Conservation (phyloP, 1,140 invertebrate genomes). For the Drosophila sulfurigaster region DNA sequence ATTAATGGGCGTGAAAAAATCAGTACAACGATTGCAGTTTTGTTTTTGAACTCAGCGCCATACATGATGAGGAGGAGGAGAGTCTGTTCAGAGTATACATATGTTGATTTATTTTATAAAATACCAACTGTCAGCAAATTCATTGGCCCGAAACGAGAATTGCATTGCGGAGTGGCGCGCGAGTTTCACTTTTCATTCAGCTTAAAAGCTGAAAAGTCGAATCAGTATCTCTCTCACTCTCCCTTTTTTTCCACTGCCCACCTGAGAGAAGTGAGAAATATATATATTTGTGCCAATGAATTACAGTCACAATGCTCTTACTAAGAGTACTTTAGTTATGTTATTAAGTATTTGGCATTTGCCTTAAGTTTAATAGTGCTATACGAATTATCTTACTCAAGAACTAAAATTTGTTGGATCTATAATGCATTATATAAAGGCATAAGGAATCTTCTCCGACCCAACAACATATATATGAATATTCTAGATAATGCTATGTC, state of each 20-base stretch:
- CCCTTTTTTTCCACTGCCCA: not conserved
- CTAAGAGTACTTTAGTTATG: not conserved
- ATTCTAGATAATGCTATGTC: too few species aligned
- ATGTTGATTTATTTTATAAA: constrained; percentile 82
- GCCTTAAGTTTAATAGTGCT: too few species aligned
- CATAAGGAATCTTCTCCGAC: too few species aligned
- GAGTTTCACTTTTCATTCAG: constrained; percentile 78
- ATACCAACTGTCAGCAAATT: constrained; percentile 81
- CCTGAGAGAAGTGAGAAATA: not conserved
- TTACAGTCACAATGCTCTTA: constrained; percentile 18
- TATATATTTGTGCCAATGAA: constrained; percentile 8
- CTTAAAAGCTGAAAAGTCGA: constrained; percentile 29
- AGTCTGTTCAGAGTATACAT: constrained; percentile 19
- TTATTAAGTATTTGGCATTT: too few species aligned
- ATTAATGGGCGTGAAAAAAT: constrained; percentile 82
- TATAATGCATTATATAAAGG: too few species aligned
- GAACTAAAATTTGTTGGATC: too few species aligned
- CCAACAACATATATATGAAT: too few species aligned
- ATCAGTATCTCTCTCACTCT: not conserved
- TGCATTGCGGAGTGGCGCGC: constrained; percentile 55
- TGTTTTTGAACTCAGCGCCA: constrained; percentile 55
- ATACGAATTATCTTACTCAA: too few species aligned
- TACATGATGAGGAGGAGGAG: not conserved
- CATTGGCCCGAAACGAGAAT: constrained; percentile 68
- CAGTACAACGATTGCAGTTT: constrained; percentile 66